Conservation (phyloP, 2,888 invertebrate species). For the Yponomeuta sedellus region DNA sequence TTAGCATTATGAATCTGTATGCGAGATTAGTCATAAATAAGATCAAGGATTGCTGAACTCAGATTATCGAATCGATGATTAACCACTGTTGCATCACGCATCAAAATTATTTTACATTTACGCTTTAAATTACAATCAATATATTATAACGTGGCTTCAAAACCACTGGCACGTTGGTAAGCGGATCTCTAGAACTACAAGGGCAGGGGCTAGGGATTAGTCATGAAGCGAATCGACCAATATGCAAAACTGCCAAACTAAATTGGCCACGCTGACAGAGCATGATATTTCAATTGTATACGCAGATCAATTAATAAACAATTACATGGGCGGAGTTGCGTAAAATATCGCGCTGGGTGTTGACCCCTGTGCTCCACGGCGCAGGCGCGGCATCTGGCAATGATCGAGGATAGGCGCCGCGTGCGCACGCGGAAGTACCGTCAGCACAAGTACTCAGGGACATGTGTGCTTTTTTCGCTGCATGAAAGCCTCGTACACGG, state of each 20-base stretch:
- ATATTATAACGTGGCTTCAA: too few species aligned
- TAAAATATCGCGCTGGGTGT: constrained; percentile 72
- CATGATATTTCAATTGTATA: neutral
- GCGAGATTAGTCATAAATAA: neutral
- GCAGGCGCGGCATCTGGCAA: constrained; percentile 63
- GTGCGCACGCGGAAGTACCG: constrained; percentile 56
- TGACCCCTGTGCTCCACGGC: constrained; percentile 68
- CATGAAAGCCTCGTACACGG: constrained; percentile 16
- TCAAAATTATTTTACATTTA: too few species aligned
- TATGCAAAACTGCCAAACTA: too few species aligned
- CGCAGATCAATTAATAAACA: neutral
- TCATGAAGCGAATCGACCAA: too few species aligned
- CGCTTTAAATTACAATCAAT: too few species aligned
- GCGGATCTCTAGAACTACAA: neutral
- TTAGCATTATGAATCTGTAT: too few species aligned
- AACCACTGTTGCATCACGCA: neutral
- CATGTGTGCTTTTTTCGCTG: neutral
- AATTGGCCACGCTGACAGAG: neutral
- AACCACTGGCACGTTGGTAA: too few species aligned
- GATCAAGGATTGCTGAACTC: neutral
- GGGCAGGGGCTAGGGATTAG: neutral
- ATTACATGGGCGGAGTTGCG: constrained; percentile 31
- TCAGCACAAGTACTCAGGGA: neutral
- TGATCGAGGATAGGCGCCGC: constrained; percentile 59
- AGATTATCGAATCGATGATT: neutral